Evolutionary conservation across 35 echinoderm and acorn worm genomes (phyloP).

Genomic region (Anneissia japonica): DNA sequence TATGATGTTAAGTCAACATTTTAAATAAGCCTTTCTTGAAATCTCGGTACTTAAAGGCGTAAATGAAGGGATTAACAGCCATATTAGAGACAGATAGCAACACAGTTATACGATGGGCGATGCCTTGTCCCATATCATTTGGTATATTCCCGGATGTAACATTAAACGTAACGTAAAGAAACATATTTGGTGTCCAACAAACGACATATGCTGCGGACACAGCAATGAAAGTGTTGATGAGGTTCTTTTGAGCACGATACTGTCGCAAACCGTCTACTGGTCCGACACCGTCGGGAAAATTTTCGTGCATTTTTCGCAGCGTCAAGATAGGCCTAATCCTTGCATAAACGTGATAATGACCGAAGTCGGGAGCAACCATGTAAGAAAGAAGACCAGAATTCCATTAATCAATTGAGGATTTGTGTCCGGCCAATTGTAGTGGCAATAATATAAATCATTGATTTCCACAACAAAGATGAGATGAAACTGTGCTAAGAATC

Average conservation of each 20-base stretch:
- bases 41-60: neutral
- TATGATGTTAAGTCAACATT: no score
- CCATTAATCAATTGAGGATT: neutral
- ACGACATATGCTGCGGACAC: neutral
- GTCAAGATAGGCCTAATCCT: neutral
- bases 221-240: neutral
- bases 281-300: neutral
- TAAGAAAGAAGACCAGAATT: neutral
- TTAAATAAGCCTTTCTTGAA: neutral
- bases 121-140: neutral
- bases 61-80: neutral
- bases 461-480: neutral
- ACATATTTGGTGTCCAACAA: neutral
- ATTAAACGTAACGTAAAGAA: neutral
- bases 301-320: neutral
- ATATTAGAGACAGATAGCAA: neutral
- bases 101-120: neutral
- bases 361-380: neutral
- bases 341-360: neutral
- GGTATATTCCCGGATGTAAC: neutral
- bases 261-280: no score
- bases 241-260: neutral
- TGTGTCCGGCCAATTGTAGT: neutral
- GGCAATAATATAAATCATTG: neutral
- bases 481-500: neutral